Evolutionary conservation across 2,113 vertebrate species (phyloP).

Genomic region (Bucco capensis): DNA sequence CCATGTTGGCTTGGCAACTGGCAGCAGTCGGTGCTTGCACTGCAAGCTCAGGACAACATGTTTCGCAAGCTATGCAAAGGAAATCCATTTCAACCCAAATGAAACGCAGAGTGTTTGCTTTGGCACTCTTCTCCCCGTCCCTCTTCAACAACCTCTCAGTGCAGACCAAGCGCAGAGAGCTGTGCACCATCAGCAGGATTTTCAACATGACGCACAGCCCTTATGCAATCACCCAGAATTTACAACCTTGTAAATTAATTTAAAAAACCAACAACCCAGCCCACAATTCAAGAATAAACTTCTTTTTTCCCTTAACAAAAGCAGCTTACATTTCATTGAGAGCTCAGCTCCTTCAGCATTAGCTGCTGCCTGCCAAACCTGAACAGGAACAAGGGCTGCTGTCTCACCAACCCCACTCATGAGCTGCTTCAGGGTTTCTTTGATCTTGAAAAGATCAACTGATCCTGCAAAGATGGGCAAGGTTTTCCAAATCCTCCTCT

Average conservation of each 20-base stretch:
- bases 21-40: background rate
- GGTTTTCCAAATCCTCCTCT: background rate
- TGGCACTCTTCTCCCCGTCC: background rate
- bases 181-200: constrained; percentile 41
- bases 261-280: constrained; percentile 9
- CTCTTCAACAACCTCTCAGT: background rate
- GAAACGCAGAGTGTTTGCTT: constrained; percentile 45
- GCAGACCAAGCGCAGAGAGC: background rate
- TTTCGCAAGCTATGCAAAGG: constrained; percentile 38
- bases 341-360: background rate
- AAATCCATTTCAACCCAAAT: constrained; percentile 38
- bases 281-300: constrained; percentile 28
- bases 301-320: background rate
- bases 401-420: background rate
- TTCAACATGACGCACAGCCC: constrained; percentile 1
- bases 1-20: background rate
- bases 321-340: background rate
- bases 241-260: constrained; percentile 29
- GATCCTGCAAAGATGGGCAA: background rate
- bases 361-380: background rate
- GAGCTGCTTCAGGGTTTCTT: background rate
- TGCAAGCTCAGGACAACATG: constrained; percentile 1
- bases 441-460: background rate
- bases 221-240: constrained; percentile 20
- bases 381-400: background rate